Conservation (phyloP, 2,888 invertebrate genomes). For the Chrysodeixis includens region DNA sequence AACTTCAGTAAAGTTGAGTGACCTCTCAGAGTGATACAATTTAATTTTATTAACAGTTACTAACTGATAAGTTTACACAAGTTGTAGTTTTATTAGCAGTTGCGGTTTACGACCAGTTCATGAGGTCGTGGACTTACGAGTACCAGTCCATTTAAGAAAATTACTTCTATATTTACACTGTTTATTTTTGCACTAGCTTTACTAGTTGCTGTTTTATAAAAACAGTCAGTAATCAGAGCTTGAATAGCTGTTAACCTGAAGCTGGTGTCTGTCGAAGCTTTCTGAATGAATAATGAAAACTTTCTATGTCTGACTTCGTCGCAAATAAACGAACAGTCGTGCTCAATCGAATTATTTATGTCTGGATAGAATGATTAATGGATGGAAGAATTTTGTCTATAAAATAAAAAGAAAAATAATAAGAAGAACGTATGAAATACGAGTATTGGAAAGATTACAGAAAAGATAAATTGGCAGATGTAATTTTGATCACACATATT, state of each 20-base stretch:
- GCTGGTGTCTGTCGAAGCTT: conserved; percentile 18
- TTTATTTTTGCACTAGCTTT: not conserved
- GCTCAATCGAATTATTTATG: conserved; percentile 41
- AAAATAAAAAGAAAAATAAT: not conserved
- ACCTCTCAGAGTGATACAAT: conserved; percentile 1
- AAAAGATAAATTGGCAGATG: too few species aligned
- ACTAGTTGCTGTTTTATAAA: not conserved
- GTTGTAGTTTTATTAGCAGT: not conserved
- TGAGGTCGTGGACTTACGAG: conserved; percentile 3
- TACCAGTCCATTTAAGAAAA: not conserved
- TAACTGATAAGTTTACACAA: conserved; percentile 1
- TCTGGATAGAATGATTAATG: conserved; percentile 20
- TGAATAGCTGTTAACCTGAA: not conserved
- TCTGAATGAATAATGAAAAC: conserved; percentile 41
- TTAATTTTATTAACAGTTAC: conserved; percentile 2
- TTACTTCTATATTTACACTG: not conserved
- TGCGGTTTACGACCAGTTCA: not conserved
- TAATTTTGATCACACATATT: too few species aligned
- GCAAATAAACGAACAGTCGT: not conserved
- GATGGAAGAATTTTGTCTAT: conserved; percentile 20
- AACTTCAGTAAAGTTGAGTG: not conserved
- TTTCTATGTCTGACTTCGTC: conserved; percentile 14
- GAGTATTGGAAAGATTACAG: too few species aligned
- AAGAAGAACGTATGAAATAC: too few species aligned
- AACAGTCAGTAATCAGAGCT: not conserved